Evolutionary conservation across 2,113 vertebrate genomes (phyloP).

Genomic region (Rhynchopsitta pachyrhyncha): DNA sequence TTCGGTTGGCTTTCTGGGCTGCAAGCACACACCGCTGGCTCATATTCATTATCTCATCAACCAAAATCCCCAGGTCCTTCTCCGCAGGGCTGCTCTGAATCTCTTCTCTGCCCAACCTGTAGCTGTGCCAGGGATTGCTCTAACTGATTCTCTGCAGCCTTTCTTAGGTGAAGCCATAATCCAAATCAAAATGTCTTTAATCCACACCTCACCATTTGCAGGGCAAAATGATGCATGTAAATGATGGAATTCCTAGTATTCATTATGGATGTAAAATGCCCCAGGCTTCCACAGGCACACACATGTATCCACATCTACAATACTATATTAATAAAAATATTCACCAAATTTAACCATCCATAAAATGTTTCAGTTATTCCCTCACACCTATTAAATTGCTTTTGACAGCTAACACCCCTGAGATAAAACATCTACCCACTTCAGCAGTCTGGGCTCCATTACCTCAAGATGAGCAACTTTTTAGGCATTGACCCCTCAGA

Average conservation of each 20-base stretch:
- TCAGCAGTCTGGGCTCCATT: not conserved
- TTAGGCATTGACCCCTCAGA: not conserved
- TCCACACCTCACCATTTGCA: not conserved
- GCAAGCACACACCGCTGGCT: too few relatives aligned
- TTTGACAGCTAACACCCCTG: not conserved
- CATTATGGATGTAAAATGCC: accelerated
- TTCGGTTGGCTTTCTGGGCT: too few relatives aligned
- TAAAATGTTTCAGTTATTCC: not conserved
- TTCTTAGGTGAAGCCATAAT: not conserved
- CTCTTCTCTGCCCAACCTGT: too few relatives aligned
- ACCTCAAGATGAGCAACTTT: not conserved
- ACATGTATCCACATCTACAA: not conserved
- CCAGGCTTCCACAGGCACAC: not conserved
- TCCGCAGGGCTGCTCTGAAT: too few relatives aligned
- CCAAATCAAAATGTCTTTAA: not conserved
- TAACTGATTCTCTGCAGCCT: not conserved
- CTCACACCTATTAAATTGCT: not conserved
- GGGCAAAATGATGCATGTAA: not conserved
- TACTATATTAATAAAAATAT: not conserved
- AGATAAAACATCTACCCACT: not conserved
- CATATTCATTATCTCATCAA: too few relatives aligned
- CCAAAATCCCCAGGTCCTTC: too few relatives aligned
- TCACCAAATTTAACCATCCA: not conserved
- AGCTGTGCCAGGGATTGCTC: too few relatives aligned
- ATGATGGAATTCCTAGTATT: not conserved